Conservation (phyloP, 2,113 vertebrate genomes). For the Dicaeum eximium region DNA sequence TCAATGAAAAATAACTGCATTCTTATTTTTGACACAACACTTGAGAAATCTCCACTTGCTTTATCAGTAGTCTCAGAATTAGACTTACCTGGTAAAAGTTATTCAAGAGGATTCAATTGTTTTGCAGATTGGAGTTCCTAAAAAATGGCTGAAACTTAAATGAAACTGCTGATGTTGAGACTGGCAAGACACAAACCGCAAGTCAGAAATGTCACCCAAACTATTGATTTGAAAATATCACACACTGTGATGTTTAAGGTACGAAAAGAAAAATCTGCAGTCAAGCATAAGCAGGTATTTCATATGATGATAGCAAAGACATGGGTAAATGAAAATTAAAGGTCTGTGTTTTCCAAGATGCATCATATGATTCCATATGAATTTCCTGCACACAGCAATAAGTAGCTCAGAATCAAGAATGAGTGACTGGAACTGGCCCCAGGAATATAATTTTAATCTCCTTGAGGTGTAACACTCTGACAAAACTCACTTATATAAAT, state of each 20-base stretch:
- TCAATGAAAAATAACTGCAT: not conserved
- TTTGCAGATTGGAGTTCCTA: not conserved
- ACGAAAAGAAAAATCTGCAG: not conserved
- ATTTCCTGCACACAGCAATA: not conserved
- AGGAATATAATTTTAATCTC: not conserved
- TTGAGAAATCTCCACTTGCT: not conserved
- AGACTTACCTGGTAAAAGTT: not conserved
- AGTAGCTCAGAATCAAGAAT: not conserved
- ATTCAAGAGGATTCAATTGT: not conserved
- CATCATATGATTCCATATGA: not conserved
- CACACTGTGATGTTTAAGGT: not conserved
- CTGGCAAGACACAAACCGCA: not conserved
- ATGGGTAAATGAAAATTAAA: not conserved
- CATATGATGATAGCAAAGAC: not conserved
- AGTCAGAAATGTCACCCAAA: not conserved
- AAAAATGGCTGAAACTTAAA: not conserved
- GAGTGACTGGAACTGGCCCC: not conserved
- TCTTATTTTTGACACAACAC: not conserved
- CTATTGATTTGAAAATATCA: not conserved
- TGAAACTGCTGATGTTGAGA: not conserved
- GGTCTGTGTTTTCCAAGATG: not conserved
- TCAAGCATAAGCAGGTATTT: not conserved
- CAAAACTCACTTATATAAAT: not conserved
- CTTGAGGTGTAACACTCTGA: not conserved
- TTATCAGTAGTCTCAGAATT: not conserved